phyloP scores from a whole-genome alignment of 2,888 invertebrate genomes.

The Drosophila pseudotakahashii region DNA sequence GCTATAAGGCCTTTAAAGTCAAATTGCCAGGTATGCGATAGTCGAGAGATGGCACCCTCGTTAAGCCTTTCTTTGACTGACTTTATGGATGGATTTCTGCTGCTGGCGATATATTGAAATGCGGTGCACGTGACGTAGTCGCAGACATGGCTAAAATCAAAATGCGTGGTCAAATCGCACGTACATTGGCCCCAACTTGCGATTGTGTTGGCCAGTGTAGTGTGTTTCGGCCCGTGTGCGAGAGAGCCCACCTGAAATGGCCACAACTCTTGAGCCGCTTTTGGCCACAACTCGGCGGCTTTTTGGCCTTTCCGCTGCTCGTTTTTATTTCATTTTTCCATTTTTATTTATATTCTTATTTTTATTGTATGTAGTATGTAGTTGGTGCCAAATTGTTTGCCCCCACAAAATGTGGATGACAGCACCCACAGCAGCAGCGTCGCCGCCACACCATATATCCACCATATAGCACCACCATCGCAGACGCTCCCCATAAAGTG shows the following conservation, averaged over 20 bases:
- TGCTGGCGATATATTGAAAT: slow-evolving; percentile 51
- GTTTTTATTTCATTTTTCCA: slow-evolving; percentile 42
- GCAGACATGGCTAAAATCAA: slow-evolving; percentile 28
- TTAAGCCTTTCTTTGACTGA: slow-evolving; percentile 1
- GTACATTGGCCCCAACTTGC: slow-evolving; percentile 46
- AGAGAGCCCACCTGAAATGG: slow-evolving; percentile 59
- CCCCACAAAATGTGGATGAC: slow-evolving; percentile 68
- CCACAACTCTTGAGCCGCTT: slow-evolving; percentile 64
- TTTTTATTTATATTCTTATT: not conserved
- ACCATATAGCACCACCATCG: not conserved
- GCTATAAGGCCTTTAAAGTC: too few species aligned
- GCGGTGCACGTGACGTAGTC: slow-evolving; percentile 60
- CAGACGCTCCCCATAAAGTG: slow-evolving; percentile 18
- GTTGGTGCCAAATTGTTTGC: slow-evolving; percentile 70
- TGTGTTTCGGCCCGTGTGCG: too few species aligned
- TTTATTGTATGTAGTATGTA: slow-evolving; percentile 33
- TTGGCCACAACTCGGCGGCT: slow-evolving; percentile 64
- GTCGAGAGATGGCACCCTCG: not conserved
- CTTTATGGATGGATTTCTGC: slow-evolving; percentile 10
- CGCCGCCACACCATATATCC: not conserved
- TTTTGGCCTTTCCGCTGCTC: slow-evolving; percentile 72
- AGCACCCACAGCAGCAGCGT: slow-evolving; percentile 56
- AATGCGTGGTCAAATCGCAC: slow-evolving; percentile 27
- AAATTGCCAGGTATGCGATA: not conserved
- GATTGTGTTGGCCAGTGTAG: slow-evolving; percentile 3